Evolutionary conservation across 2,888 invertebrate species (phyloP).

Genomic region (Ophion ventricosus): DNA sequence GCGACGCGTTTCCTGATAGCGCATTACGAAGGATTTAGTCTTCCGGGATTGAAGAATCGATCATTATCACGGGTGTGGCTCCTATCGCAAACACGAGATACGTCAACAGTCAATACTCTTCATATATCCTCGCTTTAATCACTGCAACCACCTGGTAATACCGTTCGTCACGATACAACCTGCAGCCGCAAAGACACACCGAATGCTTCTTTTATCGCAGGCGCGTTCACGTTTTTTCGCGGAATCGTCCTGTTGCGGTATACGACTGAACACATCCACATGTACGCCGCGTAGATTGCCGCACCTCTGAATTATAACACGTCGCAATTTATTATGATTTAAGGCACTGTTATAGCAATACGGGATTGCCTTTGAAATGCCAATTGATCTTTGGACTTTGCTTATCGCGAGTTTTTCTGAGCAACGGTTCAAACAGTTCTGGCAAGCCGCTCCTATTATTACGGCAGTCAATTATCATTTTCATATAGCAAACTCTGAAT

Average conservation of each 20-base stretch:
- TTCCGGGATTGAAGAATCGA: conserved; percentile 17
- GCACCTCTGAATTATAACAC: conserved; percentile 41
- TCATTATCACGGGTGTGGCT: conserved; percentile 53
- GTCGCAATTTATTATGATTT: conserved; percentile 35
- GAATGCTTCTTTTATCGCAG: conserved; percentile 17
- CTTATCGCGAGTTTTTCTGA: background rate
- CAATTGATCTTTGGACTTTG: conserved; percentile 1
- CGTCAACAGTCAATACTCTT: conserved; percentile 41
- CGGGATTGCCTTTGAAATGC: conserved; percentile 22
- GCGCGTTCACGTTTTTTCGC: conserved; percentile 27
- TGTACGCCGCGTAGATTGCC: conserved; percentile 8
- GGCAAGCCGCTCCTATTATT: too few relatives aligned
- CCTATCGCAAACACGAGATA: conserved; percentile 25
- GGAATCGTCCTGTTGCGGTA: conserved; percentile 26
- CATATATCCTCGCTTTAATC: conserved; percentile 40
- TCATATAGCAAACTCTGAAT: too few relatives aligned
- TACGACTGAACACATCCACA: background rate
- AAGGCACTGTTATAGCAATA: conserved; percentile 28
- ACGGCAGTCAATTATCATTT: too few relatives aligned
- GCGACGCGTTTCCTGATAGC: conserved; percentile 11
- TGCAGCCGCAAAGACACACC: conserved; percentile 8
- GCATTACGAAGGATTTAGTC: conserved; percentile 4
- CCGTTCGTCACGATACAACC: conserved; percentile 48
- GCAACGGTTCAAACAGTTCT: background rate
- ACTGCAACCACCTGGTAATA: conserved; percentile 33